Percentiles rank a stretch among this genome's conserved stretches.
phyloP scores from a whole-genome alignment of 92 coral and sea anemone species.

The Epizoanthus ramosus region DNA sequence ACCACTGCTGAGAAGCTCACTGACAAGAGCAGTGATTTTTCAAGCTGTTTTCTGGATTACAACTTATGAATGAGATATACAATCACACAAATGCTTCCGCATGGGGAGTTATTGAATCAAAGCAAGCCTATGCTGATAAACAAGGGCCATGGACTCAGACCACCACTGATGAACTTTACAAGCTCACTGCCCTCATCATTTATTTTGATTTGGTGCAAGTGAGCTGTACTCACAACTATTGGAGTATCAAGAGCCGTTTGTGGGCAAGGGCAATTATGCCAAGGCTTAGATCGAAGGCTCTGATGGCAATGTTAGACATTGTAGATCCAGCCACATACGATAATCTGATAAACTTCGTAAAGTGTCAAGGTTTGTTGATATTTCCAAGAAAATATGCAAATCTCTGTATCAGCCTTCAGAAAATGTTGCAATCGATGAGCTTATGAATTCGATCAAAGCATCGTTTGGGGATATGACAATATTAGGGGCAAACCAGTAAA shows the following conservation, averaged over 20 bases:
- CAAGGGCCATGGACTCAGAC: conserved; percentile 57
- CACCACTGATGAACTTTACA: conserved; percentile 61
- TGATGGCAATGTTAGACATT: conserved; percentile 70
- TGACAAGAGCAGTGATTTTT: conserved; percentile 78
- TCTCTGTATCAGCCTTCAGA: conserved; percentile 67
- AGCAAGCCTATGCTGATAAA: conserved; percentile 20
- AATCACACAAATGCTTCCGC: conserved; percentile 72
- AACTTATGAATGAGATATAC: conserved; percentile 52
- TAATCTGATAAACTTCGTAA: conserved; percentile 59
- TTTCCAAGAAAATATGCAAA: conserved; percentile 57
- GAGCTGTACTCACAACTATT: conserved; percentile 55
- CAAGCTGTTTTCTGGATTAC: conserved; percentile 52
- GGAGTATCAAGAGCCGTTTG: conserved; percentile 73
- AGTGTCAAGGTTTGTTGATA: conserved; percentile 47
- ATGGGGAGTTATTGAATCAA: conserved; percentile 38
- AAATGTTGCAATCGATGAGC: conserved; percentile 67
- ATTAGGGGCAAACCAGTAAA: conserved; percentile 56
- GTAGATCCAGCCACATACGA: conserved; percentile 64
- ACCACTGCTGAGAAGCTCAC: conserved; percentile 43
- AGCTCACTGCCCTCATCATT: conserved; percentile 58
- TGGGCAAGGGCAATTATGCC: conserved; percentile 70
- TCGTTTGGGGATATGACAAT: conserved; percentile 65
- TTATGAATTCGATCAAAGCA: conserved; percentile 69
- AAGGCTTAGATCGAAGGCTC: conserved; percentile 46
- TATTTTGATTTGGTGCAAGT: conserved; percentile 72